Percentiles rank a stretch among this genome's conserved stretches.
Evolutionary conservation across 2,797 vertebrate genomes (phyloP).

Genomic region (Amblyopsis hoosieri): DNA sequence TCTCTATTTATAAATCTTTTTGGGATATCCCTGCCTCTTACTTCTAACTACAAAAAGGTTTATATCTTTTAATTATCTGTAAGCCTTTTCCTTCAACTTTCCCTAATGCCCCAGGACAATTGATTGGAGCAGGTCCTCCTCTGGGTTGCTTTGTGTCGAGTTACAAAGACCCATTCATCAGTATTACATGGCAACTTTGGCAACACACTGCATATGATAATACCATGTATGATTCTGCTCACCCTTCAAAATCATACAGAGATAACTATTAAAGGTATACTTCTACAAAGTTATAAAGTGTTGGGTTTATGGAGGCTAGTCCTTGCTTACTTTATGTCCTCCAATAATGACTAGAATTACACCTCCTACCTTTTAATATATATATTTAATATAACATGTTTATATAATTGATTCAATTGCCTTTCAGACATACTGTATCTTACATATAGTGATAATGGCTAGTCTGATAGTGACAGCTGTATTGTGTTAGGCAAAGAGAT

Average conservation of each 20-base stretch:
- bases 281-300: not conserved
- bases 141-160: constrained; percentile 46
- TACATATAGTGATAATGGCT: not conserved
- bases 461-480: constrained; percentile 36
- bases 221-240: constrained; percentile 37
- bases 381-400: not conserved
- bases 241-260: constrained; percentile 25
- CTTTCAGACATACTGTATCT: not conserved
- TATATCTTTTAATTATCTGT: constrained; percentile 35
- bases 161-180: constrained; percentile 71
- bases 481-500: constrained; percentile 41
- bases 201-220: constrained; percentile 59
- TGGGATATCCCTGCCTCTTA: constrained; percentile 6
- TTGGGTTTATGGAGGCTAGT: too few species aligned
- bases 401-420: not conserved
- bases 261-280: not conserved
- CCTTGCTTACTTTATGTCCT: not conserved
- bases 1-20: constrained; percentile 18
- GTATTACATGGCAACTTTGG: constrained; percentile 40
- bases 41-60: constrained; percentile 31
- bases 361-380: not conserved
- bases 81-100: constrained; percentile 52
- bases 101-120: constrained; percentile 49
- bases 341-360: not conserved
- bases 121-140: constrained; percentile 29